phyloP scores from a whole-genome alignment of 2,888 invertebrate species.

The Phortica magna region DNA sequence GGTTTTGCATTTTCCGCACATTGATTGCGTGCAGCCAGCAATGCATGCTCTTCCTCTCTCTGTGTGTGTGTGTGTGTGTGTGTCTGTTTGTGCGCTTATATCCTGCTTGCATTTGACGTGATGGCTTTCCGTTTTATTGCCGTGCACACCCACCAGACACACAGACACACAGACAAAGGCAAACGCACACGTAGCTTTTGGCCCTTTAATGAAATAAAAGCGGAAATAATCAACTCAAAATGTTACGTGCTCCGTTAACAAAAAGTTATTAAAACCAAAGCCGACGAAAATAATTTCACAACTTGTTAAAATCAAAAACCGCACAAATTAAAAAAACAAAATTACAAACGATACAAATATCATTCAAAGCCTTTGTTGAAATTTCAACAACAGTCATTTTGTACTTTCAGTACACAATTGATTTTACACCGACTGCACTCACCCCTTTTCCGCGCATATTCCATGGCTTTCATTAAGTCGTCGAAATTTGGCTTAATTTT shows the following conservation, averaged over 20 bases:
- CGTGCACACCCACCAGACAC: background rate
- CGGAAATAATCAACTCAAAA: conserved; percentile 7
- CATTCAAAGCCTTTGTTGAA: background rate
- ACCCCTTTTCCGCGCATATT: no score
- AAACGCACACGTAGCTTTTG: background rate
- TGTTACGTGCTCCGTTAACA: background rate
- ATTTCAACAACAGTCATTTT: no score
- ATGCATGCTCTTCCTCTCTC: background rate
- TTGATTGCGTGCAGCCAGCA: conserved; percentile 22
- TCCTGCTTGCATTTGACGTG: conserved; percentile 5
- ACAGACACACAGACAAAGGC: background rate
- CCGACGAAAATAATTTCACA: background rate
- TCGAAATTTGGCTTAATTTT: no score
- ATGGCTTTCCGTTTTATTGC: background rate
- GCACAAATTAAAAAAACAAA: background rate
- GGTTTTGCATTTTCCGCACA: conserved; percentile 29
- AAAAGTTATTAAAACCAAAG: background rate
- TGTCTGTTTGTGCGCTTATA: background rate
- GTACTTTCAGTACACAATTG: no score
- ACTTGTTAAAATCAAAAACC: background rate
- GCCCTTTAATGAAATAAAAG: conserved; percentile 7
- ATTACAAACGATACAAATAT: background rate
- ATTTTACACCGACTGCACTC: no score
- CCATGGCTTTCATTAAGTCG: no score
- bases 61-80: background rate